Evolutionary conservation across 2,113 vertebrate species (phyloP).

Genomic region (Ptilorrhoa leucosticta): DNA sequence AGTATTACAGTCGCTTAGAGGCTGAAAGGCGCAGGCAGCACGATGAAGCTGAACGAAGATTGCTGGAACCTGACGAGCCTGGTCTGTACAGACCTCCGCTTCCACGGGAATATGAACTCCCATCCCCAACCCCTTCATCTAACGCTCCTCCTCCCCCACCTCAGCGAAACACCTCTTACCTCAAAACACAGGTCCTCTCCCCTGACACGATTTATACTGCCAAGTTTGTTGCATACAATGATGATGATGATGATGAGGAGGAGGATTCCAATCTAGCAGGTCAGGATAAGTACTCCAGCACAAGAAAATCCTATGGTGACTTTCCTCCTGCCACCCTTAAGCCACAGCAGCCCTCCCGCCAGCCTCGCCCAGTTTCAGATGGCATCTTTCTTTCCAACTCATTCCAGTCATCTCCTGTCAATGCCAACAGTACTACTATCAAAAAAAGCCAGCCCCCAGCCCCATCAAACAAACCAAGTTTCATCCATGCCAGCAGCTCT

Average conservation of each 20-base stretch:
- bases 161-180: conserved; percentile 97
- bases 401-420: conserved; percentile 86
- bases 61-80: conserved; percentile 91
- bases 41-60: conserved; percentile 90
- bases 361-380: conserved; percentile 88
- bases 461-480: conserved; percentile 82
- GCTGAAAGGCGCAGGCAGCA: conserved; percentile 94
- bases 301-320: conserved; percentile 88
- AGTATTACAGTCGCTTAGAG: conserved; percentile 96
- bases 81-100: conserved; percentile 97
- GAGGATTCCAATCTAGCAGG: conserved; percentile 83
- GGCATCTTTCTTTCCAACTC: conserved; percentile 94
- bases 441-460: conserved; percentile 77
- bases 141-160: conserved; percentile 91
- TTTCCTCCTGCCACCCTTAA: conserved; percentile 78
- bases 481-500: conserved; percentile 71
- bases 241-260: conserved; percentile 85
- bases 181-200: conserved; percentile 97
- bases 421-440: conserved; percentile 91
- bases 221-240: conserved; percentile 94
- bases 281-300: conserved; percentile 91
- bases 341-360: conserved; percentile 81
- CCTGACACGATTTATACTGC: conserved; percentile 97
- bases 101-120: conserved; percentile 92
- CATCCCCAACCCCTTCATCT: conserved; percentile 70